These are phyloP conservation scores for Holcopasites calliopsidis DNA, from an alignment of 1,140 invertebrate genomes.

Conservation along the genomic window DNA sequence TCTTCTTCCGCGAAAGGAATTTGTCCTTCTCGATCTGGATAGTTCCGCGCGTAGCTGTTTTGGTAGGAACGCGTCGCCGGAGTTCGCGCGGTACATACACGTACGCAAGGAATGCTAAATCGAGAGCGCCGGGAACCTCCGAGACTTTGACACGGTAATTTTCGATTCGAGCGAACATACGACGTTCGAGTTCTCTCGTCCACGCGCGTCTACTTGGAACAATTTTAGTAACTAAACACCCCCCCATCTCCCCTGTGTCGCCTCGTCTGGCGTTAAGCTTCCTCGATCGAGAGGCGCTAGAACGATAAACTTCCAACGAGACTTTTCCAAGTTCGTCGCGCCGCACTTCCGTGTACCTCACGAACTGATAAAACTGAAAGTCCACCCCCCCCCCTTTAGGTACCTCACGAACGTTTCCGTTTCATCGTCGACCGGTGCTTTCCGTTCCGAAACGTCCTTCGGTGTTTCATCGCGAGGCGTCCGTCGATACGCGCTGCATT, in stretches of 20 bases:
- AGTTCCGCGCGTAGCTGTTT: slow-evolving; percentile 4
- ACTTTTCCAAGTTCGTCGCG: neutral
- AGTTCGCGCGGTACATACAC: slow-evolving; percentile 44
- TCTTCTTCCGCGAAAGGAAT: neutral
- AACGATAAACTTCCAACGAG: neutral
- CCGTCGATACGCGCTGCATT: neutral
- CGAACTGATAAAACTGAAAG: neutral
- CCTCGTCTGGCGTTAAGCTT: neutral
- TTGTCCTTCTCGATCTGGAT: neutral
- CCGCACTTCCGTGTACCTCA: no score
- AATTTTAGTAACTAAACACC: slow-evolving; percentile 17
- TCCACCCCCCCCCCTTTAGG: no score
- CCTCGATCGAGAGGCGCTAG: neutral
- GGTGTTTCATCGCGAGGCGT: neutral
- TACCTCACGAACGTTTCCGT: neutral
- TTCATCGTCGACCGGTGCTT: neutral
- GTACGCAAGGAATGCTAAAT: slow-evolving; percentile 48
- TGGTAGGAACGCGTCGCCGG: slow-evolving; percentile 66
- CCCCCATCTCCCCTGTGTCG: neutral
- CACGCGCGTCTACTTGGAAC: slow-evolving; percentile 17
- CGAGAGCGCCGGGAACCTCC: slow-evolving; percentile 22
- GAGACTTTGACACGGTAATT: slow-evolving; percentile 8
- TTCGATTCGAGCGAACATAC: slow-evolving; percentile 48
- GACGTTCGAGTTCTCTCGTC: slow-evolving; percentile 4
- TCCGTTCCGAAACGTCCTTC: neutral